Evolutionary conservation across 1,140 invertebrate species (phyloP), one percentile per base, ranked within the genome.

Genomic region (Caenorhabditis inopinata): DNA sequence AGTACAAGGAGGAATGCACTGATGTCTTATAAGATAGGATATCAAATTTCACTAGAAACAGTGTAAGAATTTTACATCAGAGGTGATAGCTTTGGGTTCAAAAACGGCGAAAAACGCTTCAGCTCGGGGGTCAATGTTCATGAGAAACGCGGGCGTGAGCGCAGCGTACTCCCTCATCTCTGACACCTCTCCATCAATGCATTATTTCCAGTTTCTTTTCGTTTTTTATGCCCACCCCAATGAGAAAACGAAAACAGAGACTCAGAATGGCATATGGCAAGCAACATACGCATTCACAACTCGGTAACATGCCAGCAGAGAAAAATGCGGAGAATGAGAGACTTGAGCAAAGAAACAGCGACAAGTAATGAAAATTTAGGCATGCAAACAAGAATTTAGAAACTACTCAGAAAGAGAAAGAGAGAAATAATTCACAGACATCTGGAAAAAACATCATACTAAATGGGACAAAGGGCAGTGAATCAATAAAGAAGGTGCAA

Each of bases 211-310:
- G 12, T 29, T 68, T 68, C 35, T 29, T 32, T 58, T 68, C 58
- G 58, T 68, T 68, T 68, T 68, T 68, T 68, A 68, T 68, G 58
- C 58, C 38, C 58, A 68, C 32, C 2, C 32, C 32, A 68, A 21
- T 16, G 32, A 21, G 12, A 9, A 18, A 18, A 68, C n/a, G n/a
- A 32, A 68, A 38, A 9, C 6, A 68, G 32, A 68, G 58, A 42
- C 9, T 12, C 11, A 68, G 58, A 42, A 29, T 9, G 23, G 58
- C 25, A 68, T 68, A 68, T 68, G 58, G 58, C 38, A 68, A 68
- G 38, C 58, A 68, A 38, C 58, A 38, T 35, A 23, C 32, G 38
- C 6, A 68, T 27, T 21, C 51, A 42, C n/a, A 32, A 53, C 29
- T 62, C 23, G 58, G 58, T 14, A 68, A 68, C 58, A 68, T 68